Evolutionary conservation across 2,113 vertebrate genomes (phyloP).

Genomic region (Fregetta grallaria): DNA sequence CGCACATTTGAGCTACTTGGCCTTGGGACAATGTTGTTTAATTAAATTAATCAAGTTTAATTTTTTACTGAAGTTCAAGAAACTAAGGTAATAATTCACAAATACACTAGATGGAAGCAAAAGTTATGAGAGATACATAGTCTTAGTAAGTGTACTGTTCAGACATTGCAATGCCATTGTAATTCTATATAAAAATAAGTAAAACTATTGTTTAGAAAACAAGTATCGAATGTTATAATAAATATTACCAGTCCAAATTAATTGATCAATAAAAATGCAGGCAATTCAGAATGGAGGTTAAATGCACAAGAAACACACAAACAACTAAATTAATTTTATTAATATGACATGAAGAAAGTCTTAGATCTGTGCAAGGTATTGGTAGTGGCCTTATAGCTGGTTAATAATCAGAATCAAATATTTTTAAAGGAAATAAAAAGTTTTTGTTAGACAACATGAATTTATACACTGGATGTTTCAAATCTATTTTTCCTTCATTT

Average conservation of each 20-base stretch:
- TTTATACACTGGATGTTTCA: background rate
- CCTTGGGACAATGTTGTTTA: conserved; percentile 45
- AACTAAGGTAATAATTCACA: conserved; percentile 39
- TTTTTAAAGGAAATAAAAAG: background rate
- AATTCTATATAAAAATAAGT: background rate
- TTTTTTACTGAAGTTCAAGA: conserved; percentile 41
- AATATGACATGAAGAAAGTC: background rate
- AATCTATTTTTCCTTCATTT: background rate
- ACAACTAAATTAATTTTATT: background rate
- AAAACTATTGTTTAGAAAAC: background rate
- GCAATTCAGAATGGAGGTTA: background rate
- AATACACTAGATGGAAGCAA: background rate
- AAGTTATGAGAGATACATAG: background rate
- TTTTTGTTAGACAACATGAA: background rate
- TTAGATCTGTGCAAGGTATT: background rate
- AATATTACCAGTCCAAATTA: background rate
- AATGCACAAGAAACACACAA: background rate
- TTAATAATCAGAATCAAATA: background rate
- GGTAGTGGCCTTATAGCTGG: background rate
- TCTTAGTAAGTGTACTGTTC: background rate
- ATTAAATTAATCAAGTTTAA: conserved; percentile 60
- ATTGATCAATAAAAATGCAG: background rate
- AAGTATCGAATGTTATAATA: background rate
- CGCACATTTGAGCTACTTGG: conserved; percentile 45
- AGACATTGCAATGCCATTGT: background rate